Percentiles rank a stretch among this genome's conserved stretches.
phyloP scores from a whole-genome alignment of 2,797 vertebrate genomes.

The Lithobates sylvaticus region DNA sequence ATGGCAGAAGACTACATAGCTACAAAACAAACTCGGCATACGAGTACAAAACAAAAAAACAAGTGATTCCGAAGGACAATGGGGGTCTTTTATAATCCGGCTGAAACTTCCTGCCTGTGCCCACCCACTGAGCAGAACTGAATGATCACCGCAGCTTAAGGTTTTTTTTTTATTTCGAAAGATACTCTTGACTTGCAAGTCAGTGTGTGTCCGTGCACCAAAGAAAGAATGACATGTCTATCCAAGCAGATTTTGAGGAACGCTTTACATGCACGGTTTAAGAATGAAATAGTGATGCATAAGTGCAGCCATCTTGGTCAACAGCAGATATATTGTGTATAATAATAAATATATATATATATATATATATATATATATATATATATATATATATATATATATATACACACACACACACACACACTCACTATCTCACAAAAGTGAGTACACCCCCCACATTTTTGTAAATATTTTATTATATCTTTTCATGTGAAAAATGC shows the following conservation, averaged over 20 bases:
- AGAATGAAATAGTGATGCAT: too few relatives aligned
- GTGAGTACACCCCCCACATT: too few relatives aligned
- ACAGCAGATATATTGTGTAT: too few relatives aligned
- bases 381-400: too few relatives aligned
- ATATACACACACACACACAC: too few relatives aligned
- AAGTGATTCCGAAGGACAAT: constrained; percentile 38
- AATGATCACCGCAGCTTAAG: constrained; percentile 19
- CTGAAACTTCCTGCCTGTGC: constrained; percentile 45
- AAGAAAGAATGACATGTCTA: neutral
- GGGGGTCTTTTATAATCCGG: constrained; percentile 42
- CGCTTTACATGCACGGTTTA: neutral
- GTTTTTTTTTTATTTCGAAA: neutral
- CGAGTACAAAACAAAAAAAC: constrained; percentile 3
- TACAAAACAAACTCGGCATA: constrained; percentile 2
- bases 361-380: too few relatives aligned
- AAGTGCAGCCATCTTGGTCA: neutral
- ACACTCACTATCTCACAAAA: too few relatives aligned
- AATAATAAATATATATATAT: too few relatives aligned
- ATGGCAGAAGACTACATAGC: neutral
- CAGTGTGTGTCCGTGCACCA: neutral
- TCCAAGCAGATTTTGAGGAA: neutral
- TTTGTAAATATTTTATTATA: too few relatives aligned
- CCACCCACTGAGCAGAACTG: constrained; percentile 34
- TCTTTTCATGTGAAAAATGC: too few relatives aligned
- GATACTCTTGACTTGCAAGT: neutral